Evolutionary conservation across 2,888 invertebrate species (phyloP), one percentile per base, ranked within the genome.

Genomic region (Coleophora flavipennella): DNA sequence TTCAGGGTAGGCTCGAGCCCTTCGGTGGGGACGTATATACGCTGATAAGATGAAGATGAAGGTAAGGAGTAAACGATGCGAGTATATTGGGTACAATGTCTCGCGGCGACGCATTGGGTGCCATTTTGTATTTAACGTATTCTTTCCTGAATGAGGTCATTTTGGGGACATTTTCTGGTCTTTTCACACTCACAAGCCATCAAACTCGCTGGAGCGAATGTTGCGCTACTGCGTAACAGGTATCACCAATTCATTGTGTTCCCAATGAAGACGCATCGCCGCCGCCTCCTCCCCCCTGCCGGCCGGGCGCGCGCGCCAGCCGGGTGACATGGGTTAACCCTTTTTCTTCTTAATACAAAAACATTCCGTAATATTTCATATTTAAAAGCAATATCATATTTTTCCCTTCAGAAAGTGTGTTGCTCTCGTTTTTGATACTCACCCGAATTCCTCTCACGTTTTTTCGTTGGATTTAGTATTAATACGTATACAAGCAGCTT

Each of bases 301-400:
- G 20, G 20, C 20, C 6, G 3, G 46, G 44, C 48, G 55, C 33
- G 39, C 45, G 50, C 51, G 48, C 48, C 55, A 61, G 58, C 61
- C 57, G 59, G 62, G 54, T 79, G 80, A 80, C 78, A 69, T 59
- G 69, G 70, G 72, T 72, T 48, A 62, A 71, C 76, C 77, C 76
- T 77, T 77, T 72, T 71, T 76, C 76, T 76, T 77, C 75, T 74
- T 78, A 74, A 66, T 56, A 61, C 53, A 43, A 49, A 62, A 64
- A 66, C 73, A 69, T 67, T 67, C 69, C 62, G 57, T 71, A 68
- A 71, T 74, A 76, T 77, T 74, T 81, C 77, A 78, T 72, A 74
- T 78, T 80, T 79, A 78, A 78, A 77, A 73, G 73, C 70, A 70
- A 74, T 77, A 77, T 74, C 70, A 64, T 76, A 75, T 75, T 70